A percentile compares a stretch with the other conserved stretches of the same genome.
phyloP scores from a whole-genome alignment of 2,113 vertebrate genomes.

The Chaetorhynchus papuensis region DNA sequence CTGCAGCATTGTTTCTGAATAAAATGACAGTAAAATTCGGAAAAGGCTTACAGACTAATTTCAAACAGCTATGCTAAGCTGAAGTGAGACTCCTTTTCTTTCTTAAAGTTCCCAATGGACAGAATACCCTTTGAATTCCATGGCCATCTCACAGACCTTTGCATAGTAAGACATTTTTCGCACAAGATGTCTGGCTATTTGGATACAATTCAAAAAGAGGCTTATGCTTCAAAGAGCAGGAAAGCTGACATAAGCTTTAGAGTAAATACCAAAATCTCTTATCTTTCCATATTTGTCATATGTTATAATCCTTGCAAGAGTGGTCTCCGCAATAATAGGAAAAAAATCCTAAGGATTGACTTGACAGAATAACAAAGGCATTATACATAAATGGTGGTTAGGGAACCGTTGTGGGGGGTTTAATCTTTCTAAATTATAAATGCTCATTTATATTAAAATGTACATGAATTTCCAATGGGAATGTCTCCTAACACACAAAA shows the following conservation, averaged over 20 bases:
- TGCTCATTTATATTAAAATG: constrained; percentile 39
- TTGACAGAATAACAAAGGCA: constrained; percentile 48
- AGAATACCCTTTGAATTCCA: constrained; percentile 24
- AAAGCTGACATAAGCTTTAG: constrained; percentile 73
- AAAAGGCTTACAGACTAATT: constrained; percentile 19
- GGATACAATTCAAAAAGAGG: constrained; percentile 68
- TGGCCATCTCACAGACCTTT: constrained; percentile 58
- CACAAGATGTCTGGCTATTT: constrained; percentile 38
- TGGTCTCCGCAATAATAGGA: constrained; percentile 26
- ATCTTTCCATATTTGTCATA: constrained; percentile 68
- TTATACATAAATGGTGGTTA: constrained; percentile 26
- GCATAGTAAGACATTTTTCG: constrained; percentile 54
- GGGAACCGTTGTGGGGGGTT: background rate
- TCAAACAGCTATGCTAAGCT: constrained; percentile 29
- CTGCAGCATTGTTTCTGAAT: constrained; percentile 23
- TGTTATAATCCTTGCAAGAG: constrained; percentile 66
- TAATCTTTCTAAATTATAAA: constrained; percentile 31
- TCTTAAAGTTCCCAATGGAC: background rate
- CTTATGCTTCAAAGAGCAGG: constrained; percentile 69
- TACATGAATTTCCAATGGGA: constrained; percentile 13
- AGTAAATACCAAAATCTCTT: constrained; percentile 72
- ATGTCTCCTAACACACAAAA: background rate
- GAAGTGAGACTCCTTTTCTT: constrained; percentile 28
- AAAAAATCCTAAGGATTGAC: constrained; percentile 27
- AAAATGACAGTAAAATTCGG: constrained; percentile 23